Conservation (phyloP, 2,888 invertebrate genomes). For the Seira ritae region DNA sequence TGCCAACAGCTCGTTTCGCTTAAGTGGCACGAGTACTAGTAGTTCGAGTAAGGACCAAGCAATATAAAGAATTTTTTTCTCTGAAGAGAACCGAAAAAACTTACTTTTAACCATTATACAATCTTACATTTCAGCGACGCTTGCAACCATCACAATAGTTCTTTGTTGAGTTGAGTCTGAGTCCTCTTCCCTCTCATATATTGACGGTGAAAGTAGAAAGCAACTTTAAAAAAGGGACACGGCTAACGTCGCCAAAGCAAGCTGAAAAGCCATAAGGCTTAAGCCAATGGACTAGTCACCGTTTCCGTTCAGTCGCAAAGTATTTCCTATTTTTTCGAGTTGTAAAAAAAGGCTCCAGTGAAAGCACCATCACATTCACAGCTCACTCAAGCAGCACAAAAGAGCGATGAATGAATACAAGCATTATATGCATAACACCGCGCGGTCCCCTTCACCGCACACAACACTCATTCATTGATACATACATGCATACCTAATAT, state of each 20-base stretch:
- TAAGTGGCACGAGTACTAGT: slow-evolving; percentile 45
- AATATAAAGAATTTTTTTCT: slow-evolving; percentile 14
- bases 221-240: not conserved
- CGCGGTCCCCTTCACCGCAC: slow-evolving; percentile 3
- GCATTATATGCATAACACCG: slow-evolving; percentile 30
- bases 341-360: slow-evolving; percentile 23
- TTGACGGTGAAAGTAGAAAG: not conserved
- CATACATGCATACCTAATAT: no score
- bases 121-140: slow-evolving; percentile 4
- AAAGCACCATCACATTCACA: slow-evolving; percentile 48
- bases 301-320: slow-evolving; percentile 51
- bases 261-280: slow-evolving; percentile 47
- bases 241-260: slow-evolving; percentile 44
- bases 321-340: slow-evolving; percentile 43
- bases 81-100: slow-evolving; percentile 35
- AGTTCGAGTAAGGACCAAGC: not conserved
- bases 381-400: slow-evolving; percentile 50
- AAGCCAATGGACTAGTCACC: slow-evolving; percentile 46
- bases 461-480: slow-evolving; percentile 22
- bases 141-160: not conserved
- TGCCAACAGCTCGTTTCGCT: slow-evolving; percentile 69
- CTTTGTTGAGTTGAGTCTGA: not conserved
- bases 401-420: slow-evolving; percentile 43
- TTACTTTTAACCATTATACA: slow-evolving; percentile 40
- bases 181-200: not conserved